Conservation (phyloP, 1,140 invertebrate genomes). For the Mercenaria mercenaria region DNA sequence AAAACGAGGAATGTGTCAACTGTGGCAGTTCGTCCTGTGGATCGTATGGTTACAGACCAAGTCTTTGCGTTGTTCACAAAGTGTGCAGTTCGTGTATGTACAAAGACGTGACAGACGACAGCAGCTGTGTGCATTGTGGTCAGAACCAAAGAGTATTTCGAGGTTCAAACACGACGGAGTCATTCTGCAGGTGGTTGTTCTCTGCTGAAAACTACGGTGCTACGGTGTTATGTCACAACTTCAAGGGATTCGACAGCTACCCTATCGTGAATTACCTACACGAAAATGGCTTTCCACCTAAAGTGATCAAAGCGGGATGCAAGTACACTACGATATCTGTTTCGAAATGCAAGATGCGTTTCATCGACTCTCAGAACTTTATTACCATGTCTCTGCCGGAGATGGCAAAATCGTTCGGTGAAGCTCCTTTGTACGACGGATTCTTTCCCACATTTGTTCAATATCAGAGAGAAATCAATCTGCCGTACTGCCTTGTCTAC, state of each 20-base stretch:
- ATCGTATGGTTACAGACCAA: slow-evolving; percentile 2
- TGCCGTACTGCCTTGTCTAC: not conserved
- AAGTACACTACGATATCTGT: not conserved
- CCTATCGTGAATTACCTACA: slow-evolving; percentile 1
- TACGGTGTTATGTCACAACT: slow-evolving; percentile 30
- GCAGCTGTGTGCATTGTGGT: too few species aligned
- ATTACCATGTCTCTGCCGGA: too few species aligned
- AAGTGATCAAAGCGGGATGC: not conserved
- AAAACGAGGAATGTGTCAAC: not conserved
- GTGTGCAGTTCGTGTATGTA: not conserved
- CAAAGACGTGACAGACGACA: not conserved
- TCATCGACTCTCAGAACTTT: too few species aligned
- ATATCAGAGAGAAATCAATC: not conserved
- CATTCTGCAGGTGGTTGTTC: slow-evolving; percentile 39
- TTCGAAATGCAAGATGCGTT: too few species aligned
- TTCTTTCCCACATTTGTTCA: slow-evolving; percentile 53
- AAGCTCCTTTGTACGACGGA: not conserved
- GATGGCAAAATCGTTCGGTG: too few species aligned
- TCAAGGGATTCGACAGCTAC: slow-evolving; percentile 23
- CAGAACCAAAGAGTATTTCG: too few species aligned
- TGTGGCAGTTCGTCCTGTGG: not conserved
- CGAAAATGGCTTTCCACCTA: not conserved
- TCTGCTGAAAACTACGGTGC: not conserved
- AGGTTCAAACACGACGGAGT: not conserved
- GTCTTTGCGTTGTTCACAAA: too few species aligned